phyloP scores from a whole-genome alignment of 2,888 invertebrate genomes.

The Imbricaverruca yamaguchii region DNA sequence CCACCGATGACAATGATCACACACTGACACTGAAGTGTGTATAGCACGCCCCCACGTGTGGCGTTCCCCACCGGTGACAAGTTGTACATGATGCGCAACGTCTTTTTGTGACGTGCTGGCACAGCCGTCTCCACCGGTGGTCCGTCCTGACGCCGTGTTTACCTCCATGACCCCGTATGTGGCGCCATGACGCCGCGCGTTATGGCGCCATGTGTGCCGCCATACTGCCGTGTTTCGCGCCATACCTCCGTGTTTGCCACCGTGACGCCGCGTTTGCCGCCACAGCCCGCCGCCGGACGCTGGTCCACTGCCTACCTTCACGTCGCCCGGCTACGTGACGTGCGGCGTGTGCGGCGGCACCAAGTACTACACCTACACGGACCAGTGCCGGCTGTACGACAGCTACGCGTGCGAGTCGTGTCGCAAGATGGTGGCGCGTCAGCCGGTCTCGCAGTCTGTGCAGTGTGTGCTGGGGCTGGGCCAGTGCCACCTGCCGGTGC shows the following conservation, averaged over 20 bases:
- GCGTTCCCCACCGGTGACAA: too few species aligned
- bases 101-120: too few species aligned
- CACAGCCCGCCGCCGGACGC: conserved; percentile 7
- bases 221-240: too few species aligned
- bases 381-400: conserved; percentile 3
- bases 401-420: conserved; percentile 9
- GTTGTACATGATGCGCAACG: too few species aligned
- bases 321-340: conserved; percentile 16
- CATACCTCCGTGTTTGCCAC: background rate
- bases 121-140: too few species aligned
- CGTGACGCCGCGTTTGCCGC: background rate
- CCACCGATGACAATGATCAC: too few species aligned
- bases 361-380: conserved; percentile 14
- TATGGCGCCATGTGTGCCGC: too few species aligned
- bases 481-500: conserved; percentile 18
- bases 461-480: conserved; percentile 13
- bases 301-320: background rate
- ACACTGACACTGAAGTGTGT: too few species aligned
- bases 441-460: background rate
- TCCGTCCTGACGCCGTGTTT: too few species aligned
- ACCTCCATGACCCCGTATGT: too few species aligned
- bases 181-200: too few species aligned
- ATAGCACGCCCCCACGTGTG: too few species aligned
- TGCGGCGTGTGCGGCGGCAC: conserved; percentile 17
- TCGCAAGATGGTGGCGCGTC: conserved; percentile 4